phyloP scores from a whole-genome alignment of 2,113 vertebrate genomes.

The Microcebus tavaratra region DNA sequence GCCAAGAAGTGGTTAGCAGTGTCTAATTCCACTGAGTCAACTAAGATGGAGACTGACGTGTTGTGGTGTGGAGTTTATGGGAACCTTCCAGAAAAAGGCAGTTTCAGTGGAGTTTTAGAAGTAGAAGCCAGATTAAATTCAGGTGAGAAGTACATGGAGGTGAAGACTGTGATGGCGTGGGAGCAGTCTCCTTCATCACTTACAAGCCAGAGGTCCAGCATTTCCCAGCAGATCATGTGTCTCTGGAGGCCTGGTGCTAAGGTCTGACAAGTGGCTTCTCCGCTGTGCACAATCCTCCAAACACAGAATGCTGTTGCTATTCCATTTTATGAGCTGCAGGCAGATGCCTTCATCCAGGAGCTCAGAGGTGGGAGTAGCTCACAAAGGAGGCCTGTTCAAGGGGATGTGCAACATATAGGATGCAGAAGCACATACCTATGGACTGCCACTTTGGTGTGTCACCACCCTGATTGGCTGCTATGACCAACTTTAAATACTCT shows the following conservation, averaged over 20 bases:
- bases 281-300: neutral
- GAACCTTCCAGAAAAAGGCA: neutral
- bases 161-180: neutral
- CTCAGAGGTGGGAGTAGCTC: neutral
- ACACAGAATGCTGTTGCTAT: neutral
- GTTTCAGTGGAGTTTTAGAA: neutral
- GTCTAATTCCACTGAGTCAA: neutral
- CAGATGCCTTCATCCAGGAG: neutral
- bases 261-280: neutral
- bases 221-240: neutral
- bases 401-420: too few species aligned
- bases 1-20: neutral
- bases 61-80: neutral
- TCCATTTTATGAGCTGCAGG: neutral
- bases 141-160: neutral
- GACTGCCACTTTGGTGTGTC: neutral
- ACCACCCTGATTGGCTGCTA: fast-evolving
- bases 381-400: neutral
- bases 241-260: neutral
- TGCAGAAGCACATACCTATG: neutral
- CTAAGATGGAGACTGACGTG: neutral
- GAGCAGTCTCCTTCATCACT: neutral
- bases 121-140: neutral
- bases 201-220: neutral
- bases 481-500: neutral